phyloP scores from a whole-genome alignment of 2,888 invertebrate genomes.

The Apodemia duryi region DNA sequence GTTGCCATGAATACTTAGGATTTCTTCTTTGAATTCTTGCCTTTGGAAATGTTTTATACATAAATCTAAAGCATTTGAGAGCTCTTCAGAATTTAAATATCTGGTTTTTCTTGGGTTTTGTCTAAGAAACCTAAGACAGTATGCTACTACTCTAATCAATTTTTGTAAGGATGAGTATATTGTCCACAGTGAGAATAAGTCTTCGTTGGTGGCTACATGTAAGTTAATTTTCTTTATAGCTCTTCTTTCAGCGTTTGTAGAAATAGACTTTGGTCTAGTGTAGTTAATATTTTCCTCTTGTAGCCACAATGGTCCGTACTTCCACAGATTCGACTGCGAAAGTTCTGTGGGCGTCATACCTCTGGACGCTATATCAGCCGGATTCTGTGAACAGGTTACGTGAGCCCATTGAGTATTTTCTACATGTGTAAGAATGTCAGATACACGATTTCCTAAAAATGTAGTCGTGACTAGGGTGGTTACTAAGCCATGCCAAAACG shows the following conservation, averaged over 20 bases:
- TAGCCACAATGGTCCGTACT: background rate
- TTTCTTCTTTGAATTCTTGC: no score
- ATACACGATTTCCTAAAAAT: constrained; percentile 29
- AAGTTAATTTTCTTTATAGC: background rate
- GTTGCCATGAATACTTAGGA: no score
- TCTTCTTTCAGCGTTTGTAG: background rate
- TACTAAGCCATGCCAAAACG: no score
- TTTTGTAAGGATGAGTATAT: constrained; percentile 15
- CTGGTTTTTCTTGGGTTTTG: no score
- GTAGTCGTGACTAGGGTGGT: no score
- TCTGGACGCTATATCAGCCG: constrained; percentile 23
- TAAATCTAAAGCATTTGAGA: no score
- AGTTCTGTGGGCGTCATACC: constrained; percentile 11
- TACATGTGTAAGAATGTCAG: constrained; percentile 28
- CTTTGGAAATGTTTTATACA: no score
- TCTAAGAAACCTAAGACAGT: no score
- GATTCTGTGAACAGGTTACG: no score
- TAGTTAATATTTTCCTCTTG: background rate
- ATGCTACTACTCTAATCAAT: no score
- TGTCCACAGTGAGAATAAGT: background rate
- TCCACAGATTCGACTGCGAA: constrained; percentile 11
- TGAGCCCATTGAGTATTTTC: constrained; percentile 18
- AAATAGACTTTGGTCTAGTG: background rate
- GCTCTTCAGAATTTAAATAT: no score
- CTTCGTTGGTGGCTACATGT: background rate